These are phyloP conservation scores for Pygocentrus nattereri DNA, from an alignment of 2,797 vertebrate species.

Conservation along the genomic window DNA sequence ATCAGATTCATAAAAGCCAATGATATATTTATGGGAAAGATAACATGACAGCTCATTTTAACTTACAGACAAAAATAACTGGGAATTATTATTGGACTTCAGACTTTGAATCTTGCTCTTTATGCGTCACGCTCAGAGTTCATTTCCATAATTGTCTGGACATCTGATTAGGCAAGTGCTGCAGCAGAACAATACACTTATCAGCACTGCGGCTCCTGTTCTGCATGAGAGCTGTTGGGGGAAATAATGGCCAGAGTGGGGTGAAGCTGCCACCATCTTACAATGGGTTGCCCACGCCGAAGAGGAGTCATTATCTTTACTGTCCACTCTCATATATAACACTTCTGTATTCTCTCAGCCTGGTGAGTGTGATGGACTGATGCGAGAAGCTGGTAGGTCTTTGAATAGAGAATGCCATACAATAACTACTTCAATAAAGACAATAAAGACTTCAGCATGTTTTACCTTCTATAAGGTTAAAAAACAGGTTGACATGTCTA, in stretches of 20 bases:
- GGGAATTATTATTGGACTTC: slow-evolving; percentile 37
- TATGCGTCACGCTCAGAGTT: slow-evolving; percentile 30
- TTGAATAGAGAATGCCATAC: background rate
- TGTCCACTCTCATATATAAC: slow-evolving; percentile 8
- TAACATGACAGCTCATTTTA: background rate
- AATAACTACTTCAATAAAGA: too few relatives aligned
- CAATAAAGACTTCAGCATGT: too few relatives aligned
- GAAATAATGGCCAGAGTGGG: slow-evolving; percentile 23
- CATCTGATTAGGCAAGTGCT: slow-evolving; percentile 48
- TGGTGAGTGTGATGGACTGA: slow-evolving; percentile 8
- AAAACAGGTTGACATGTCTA: too few relatives aligned
- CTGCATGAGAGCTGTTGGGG: background rate
- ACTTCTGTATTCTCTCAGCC: background rate
- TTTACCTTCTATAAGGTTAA: too few relatives aligned
- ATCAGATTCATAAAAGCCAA: background rate
- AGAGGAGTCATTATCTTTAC: slow-evolving; percentile 27
- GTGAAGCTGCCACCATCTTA: slow-evolving; percentile 19
- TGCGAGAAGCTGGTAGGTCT: slow-evolving; percentile 5
- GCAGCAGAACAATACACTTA: slow-evolving; percentile 28
- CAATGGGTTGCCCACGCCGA: background rate
- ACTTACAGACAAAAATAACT: background rate
- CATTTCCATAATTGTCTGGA: slow-evolving; percentile 48
- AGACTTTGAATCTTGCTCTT: slow-evolving; percentile 15
- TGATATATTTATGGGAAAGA: background rate
- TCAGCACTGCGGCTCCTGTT: slow-evolving; percentile 17